Evolutionary conservation across 1,140 invertebrate genomes (phyloP).

Genomic region (Anastrepha ludens): DNA sequence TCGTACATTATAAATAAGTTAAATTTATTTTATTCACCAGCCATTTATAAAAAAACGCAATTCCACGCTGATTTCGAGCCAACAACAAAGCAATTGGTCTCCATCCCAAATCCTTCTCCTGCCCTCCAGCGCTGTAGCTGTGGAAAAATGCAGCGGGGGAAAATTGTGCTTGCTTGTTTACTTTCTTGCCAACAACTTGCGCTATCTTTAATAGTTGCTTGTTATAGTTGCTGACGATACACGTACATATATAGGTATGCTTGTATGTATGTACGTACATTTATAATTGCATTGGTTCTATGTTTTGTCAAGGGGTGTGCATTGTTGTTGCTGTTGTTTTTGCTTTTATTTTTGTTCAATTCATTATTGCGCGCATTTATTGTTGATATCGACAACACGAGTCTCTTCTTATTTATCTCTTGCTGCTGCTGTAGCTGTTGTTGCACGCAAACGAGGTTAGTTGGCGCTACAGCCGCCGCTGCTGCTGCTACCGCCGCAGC

Average conservation of each 20-base stretch:
- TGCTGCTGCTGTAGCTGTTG: neutral
- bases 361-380: neutral
- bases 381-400: constrained; percentile 37
- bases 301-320: neutral
- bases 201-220: constrained; percentile 28
- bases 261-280: neutral
- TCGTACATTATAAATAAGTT: constrained; percentile 8
- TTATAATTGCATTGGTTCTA: too few relatives aligned
- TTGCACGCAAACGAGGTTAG: constrained; percentile 27
- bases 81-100: neutral
- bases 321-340: neutral
- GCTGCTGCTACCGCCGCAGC: neutral
- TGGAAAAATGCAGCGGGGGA: neutral
- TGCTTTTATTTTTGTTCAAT: neutral
- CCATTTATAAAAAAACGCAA: neutral
- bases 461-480: neutral
- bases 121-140: neutral
- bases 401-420: constrained; percentile 19
- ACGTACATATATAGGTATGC: neutral
- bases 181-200: constrained; percentile 13
- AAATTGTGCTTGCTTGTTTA: constrained; percentile 2
- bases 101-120: neutral
- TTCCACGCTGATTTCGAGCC: neutral
- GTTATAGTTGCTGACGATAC: neutral
- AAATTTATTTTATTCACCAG: neutral